Evolutionary conservation across 1,140 invertebrate genomes (phyloP), one percentile per base, ranked within the genome.

Genomic region (Diorhabda carinulata): DNA sequence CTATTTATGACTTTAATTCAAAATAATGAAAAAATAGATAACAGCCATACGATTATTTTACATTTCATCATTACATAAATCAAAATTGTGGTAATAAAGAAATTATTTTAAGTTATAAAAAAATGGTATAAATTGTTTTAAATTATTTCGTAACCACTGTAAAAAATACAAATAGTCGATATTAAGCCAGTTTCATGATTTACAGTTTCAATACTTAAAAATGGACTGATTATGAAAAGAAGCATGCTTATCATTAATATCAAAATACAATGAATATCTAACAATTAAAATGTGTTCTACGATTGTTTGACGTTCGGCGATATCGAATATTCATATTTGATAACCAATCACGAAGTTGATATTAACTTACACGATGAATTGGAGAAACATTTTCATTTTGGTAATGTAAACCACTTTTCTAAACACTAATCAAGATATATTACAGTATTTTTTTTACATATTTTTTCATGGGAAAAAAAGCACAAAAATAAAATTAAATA

Each of bases 11-110:
- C 72, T 77, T 75, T 70, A 74, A 75, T 72, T 67, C 70, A 76
- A 76, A 77, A 70, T 72, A 75, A 78, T 75, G 70, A 75, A 78
- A 77, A 78, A 77, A 77, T 73, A 76, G 68, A 71, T 77, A 76
- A 78, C 77, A 77, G 77, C 76, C 75, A 78, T 77, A 76, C 75
- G 74, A 78, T 73, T 76, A 78, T 77, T 71, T 68, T 74, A 72
- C 73, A 73, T 47, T 74, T 69, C 43, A 63, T 70, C 65, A 63
- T 66, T 61, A 66, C 56, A 70, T 66, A 61, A 73, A 71, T 65
- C 57, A 70, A 64, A 70, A 68, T 57, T 64, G 9, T 64, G 44
- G 47, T 62, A 43, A 56, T 60, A 58, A 63, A 66, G 57, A 43
- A 65, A 68, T 7, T 62, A 68, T 42, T 25, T 61, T 9, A 59